phyloP scores from a whole-genome alignment of 1,140 invertebrate species.

The Chrysoperla carnea region DNA sequence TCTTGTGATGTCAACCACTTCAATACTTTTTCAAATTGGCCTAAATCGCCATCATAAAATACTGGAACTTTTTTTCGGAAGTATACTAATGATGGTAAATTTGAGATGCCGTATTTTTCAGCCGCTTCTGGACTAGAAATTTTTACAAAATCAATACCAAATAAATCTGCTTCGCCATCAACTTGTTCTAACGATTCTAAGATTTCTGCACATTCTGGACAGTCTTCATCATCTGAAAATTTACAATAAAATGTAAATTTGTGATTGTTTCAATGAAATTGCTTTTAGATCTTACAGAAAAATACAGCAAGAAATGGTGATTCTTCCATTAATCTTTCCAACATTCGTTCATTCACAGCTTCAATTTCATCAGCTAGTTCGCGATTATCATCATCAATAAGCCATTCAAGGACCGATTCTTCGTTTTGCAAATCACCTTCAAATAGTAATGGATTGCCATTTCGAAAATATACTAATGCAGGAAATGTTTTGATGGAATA shows the following conservation, averaged over 20 bases:
- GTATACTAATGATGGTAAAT: constrained; percentile 73
- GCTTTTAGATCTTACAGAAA: constrained; percentile 56
- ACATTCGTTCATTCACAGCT: constrained; percentile 78
- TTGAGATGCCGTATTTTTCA: constrained; percentile 61
- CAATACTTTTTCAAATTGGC: constrained; percentile 69
- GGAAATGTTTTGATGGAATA: constrained; percentile 93
- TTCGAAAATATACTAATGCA: constrained; percentile 79
- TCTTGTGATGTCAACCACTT: constrained; percentile 87
- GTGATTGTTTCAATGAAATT: neutral
- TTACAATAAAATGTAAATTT: neutral
- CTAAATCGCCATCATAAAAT: constrained; percentile 79
- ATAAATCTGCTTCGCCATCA: constrained; percentile 83
- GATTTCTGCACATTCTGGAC: constrained; percentile 75
- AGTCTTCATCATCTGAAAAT: constrained; percentile 69
- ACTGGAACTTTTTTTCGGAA: constrained; percentile 77
- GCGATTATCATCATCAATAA: constrained; percentile 84
- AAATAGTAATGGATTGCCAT: constrained; percentile 83
- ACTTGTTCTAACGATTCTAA: constrained; percentile 80
- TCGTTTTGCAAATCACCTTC: constrained; percentile 87
- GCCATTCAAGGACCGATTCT: constrained; percentile 79
- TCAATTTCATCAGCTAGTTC: constrained; percentile 90
- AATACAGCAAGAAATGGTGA: constrained; percentile 81
- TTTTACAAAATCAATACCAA: constrained; percentile 89
- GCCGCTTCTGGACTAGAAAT: constrained; percentile 72
- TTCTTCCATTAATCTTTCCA: constrained; percentile 70